Evolutionary conservation across 2,113 vertebrate species (phyloP).

Genomic region (Macquaria australasica): DNA sequence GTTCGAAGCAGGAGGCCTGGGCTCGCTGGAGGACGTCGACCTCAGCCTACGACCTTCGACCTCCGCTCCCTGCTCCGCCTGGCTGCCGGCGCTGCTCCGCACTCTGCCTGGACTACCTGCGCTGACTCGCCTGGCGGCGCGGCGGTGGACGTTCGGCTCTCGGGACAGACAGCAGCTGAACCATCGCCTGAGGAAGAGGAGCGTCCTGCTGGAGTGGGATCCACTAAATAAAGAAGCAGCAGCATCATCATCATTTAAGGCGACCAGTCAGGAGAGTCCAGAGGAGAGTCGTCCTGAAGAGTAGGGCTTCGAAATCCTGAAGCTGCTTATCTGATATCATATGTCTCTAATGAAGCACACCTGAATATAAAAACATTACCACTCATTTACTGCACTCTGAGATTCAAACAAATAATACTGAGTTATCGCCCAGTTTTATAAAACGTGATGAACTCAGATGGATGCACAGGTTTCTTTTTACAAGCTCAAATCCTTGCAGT

Average conservation of each 20-base stretch:
- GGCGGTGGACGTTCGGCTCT: conserved; percentile 83
- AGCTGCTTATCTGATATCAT: neutral
- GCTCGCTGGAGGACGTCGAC: conserved; percentile 86
- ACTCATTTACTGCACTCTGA: neutral
- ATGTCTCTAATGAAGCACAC: neutral
- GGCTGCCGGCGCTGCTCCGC: conserved; percentile 85
- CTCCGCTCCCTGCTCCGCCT: conserved; percentile 74
- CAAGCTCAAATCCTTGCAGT: neutral
- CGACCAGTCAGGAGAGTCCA: conserved; percentile 37
- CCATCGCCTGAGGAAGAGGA: conserved; percentile 74
- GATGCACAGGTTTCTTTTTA: neutral
- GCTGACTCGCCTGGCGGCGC: conserved; percentile 84
- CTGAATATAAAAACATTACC: neutral
- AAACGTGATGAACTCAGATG: neutral
- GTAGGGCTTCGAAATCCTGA: neutral
- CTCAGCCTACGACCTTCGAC: conserved; percentile 85
- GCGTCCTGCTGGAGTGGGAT: conserved; percentile 84
- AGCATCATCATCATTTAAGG: rapidly evolving
- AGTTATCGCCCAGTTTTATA: no score
- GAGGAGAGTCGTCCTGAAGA: conserved; percentile 55
- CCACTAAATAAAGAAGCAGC: neutral
- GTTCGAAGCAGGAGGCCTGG: conserved; percentile 82
- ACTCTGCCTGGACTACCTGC: conserved; percentile 80
- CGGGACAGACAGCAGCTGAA: conserved; percentile 79
- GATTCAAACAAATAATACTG: neutral